These are phyloP conservation scores for Lacerta bilineata DNA, from an alignment of 2,797 vertebrate genomes.

Conservation along the genomic window DNA sequence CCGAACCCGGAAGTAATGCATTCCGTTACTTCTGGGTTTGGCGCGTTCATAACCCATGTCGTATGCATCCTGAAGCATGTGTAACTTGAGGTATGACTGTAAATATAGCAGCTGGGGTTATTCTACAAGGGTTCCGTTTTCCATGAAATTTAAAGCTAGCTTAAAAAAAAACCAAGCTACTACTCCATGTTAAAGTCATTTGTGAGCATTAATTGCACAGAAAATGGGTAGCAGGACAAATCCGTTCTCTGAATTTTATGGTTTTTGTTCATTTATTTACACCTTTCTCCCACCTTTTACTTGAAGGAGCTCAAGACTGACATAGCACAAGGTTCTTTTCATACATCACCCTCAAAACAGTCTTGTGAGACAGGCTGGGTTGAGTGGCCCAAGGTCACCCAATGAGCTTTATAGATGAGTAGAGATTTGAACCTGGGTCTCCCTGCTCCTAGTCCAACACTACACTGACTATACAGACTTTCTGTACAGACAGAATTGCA, in stretches of 20 bases:
- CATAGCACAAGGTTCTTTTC: background rate
- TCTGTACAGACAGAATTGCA: background rate
- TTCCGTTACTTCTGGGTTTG: too few relatives aligned
- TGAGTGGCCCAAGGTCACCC: background rate
- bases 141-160: background rate
- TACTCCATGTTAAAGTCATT: background rate
- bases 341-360: background rate
- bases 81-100: too few relatives aligned
- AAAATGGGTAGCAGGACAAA: background rate
- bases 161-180: background rate
- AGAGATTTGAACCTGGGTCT: too few relatives aligned
- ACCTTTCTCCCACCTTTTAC: background rate
- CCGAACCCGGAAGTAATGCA: too few relatives aligned
- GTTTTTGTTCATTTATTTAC: background rate
- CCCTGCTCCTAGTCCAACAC: too few relatives aligned
- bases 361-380: background rate
- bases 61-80: too few relatives aligned
- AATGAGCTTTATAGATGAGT: background rate
- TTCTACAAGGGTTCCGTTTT: background rate
- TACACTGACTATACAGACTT: too few relatives aligned
- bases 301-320: background rate
- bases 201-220: background rate
- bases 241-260: background rate
- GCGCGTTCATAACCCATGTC: too few relatives aligned
- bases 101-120: background rate